phyloP scores from a whole-genome alignment of 1,140 invertebrate genomes.

The Lepidurus arcticus region DNA sequence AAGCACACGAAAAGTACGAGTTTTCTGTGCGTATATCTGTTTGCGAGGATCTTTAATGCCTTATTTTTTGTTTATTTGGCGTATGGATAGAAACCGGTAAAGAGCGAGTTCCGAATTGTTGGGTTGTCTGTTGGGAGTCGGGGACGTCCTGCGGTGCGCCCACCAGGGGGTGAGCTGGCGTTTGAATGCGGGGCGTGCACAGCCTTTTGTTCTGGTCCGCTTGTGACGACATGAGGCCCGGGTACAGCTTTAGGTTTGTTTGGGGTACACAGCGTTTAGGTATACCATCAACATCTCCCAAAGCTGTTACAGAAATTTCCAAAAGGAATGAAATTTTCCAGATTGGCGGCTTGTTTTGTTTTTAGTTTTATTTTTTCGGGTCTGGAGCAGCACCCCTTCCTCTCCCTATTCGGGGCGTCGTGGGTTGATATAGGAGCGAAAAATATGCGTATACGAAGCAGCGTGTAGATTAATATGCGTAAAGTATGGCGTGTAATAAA shows the following conservation, averaged over 20 bases:
- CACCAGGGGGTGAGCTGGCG: not conserved
- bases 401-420: too few relatives aligned
- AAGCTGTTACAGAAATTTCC: not conserved
- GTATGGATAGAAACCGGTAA: slow-evolving; percentile 1
- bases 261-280: slow-evolving; percentile 9
- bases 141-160: not conserved
- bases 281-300: slow-evolving; percentile 1
- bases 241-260: not conserved
- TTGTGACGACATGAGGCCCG: slow-evolving; percentile 4
- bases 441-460: not conserved
- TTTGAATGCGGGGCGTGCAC: slow-evolving; percentile 20
- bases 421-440: not conserved
- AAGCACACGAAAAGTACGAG: too few relatives aligned
- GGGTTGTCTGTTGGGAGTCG: not conserved
- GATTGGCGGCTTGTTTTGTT: not conserved
- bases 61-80: not conserved
- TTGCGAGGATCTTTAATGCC: too few relatives aligned
- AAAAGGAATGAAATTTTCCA: not conserved
- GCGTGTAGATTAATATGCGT: slow-evolving; percentile 15
- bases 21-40: too few relatives aligned
- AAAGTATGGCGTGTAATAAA: slow-evolving; percentile 19
- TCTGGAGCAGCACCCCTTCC: too few relatives aligned
- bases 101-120: not conserved
- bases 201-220: slow-evolving; percentile 14
- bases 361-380: too few relatives aligned